Base-by-base conservation (phyloP, 2,888 invertebrate species). In the Stenodera caucasica region DNA sequence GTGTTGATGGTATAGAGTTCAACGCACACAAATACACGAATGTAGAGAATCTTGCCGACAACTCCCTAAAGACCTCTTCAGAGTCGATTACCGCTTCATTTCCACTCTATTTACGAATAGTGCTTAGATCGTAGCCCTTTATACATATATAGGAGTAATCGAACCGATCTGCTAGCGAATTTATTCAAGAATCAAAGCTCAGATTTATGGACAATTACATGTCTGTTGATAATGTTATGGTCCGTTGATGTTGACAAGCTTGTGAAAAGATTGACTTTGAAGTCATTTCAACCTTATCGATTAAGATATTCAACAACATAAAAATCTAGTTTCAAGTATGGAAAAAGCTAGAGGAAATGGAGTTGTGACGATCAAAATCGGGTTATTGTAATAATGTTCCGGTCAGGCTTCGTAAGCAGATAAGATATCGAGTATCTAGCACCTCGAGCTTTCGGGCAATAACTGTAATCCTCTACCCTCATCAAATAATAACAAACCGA, bases 171-270 rank as follows among this genome's bases (percentile, higher is more conserved):
- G 61, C 58, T 60, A 56, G 64, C 55, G 54, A 58, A 63, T 60
- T 63, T 60, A 60, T 63, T 60, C 60, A 58, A 40, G 5, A 45
- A 55, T 49, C 60, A 52, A 51, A 55, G 49, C 52, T 53, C 51
- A 57, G 65, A 70, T 70, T 69, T 70, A 67, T 70, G 59, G 66
- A 66, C 68, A 69, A 70, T 70, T 70, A 70, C 67, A 67, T 65
- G 67, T 64, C 61, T 58, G 61, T 60, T 58, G 55, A n/a, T 33
- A 33, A 55, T 55, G 55, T 59, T 59, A 59, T 51, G 52, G 55
- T 18, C 40, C 33, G 55, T 58, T 58, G 55, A n/a, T 63, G 33
- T 63, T 57, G 56, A 26, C 12, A 9, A 30, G 11, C 32, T 14
- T 7, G 7, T 21, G 12, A 12, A 45, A 21, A 51, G 23, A 51